Percentiles rank a stretch among this genome's conserved stretches.
These are phyloP conservation scores for Aurelia aurita DNA, from an alignment of 30 jellyfish, hydroid and myxozoan species.

Conservation along the genomic window DNA sequence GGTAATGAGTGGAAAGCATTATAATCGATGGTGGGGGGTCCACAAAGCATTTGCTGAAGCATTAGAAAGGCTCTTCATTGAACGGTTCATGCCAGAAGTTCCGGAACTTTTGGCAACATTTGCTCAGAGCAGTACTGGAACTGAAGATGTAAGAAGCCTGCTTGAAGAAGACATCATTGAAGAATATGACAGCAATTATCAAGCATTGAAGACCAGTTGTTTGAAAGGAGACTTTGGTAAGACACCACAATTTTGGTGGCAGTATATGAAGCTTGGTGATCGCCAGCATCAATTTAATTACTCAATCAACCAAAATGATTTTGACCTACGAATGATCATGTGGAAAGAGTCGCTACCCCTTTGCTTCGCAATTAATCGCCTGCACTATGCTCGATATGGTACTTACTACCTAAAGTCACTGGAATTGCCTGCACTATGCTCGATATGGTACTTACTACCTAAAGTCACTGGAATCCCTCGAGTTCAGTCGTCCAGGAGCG, in stretches of 20 bases:
- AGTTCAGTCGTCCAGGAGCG: constrained; percentile 54
- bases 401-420: constrained; percentile 21
- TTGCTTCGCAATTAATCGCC: constrained; percentile 33
- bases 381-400: constrained; percentile 52
- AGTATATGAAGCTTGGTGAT: constrained; percentile 16
- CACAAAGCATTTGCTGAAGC: constrained; percentile 60
- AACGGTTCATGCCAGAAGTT: constrained; percentile 6
- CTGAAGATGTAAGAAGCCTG: not conserved
- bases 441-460: constrained; percentile 49
- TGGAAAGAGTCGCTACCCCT: constrained; percentile 50
- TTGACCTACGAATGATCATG: not conserved
- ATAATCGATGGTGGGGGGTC: constrained; percentile 31
- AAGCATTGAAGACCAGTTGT: not conserved
- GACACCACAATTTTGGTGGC: constrained; percentile 42
- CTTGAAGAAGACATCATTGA: not conserved
- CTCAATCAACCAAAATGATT: constrained; percentile 31
- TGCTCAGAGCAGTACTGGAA: no score
- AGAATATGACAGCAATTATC: not conserved
- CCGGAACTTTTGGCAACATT: no score
- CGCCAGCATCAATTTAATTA: constrained; percentile 25
- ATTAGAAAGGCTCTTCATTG: constrained; percentile 22
- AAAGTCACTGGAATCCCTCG: constrained; percentile 29
- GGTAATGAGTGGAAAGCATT: constrained; percentile 46
- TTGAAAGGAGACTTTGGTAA: constrained; percentile 36
- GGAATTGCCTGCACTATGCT: constrained; percentile 56